A percentile compares a stretch with the other conserved stretches of the same genome.
These are phyloP conservation scores for Onychomys arenicola DNA, from an alignment of 2,797 vertebrate species.

Conservation along the genomic window DNA sequence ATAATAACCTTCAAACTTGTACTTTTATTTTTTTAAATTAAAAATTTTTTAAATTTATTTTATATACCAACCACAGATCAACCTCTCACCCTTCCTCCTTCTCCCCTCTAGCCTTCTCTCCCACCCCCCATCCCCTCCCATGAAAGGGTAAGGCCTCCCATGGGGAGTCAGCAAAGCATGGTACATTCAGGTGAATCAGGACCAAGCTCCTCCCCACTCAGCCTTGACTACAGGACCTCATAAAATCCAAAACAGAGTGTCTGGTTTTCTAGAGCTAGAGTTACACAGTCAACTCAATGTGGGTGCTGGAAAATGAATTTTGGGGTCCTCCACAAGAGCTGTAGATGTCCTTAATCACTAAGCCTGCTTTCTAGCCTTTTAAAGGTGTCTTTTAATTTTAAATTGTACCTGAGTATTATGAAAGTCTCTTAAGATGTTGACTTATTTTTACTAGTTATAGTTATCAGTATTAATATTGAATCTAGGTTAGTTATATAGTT, in stretches of 20 bases:
- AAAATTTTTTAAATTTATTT: too few relatives aligned
- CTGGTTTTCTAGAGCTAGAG: neutral
- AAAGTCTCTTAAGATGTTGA: neutral
- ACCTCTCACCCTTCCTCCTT: too few relatives aligned
- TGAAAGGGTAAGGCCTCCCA: too few relatives aligned
- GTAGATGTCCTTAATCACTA: too few relatives aligned
- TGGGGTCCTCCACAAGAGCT: neutral
- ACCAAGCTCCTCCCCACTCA: too few relatives aligned
- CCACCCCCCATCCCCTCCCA: too few relatives aligned
- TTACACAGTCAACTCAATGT: neutral
- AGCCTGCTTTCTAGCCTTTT: neutral
- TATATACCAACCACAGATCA: too few relatives aligned
- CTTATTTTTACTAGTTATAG: neutral
- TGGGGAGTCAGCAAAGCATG: too few relatives aligned
- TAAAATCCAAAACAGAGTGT: neutral
- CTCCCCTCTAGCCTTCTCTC: too few relatives aligned
- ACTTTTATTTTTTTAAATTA: neutral
- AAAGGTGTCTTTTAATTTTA: neutral
- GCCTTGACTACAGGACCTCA: neutral
- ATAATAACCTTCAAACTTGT: neutral
- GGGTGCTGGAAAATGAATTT: neutral
- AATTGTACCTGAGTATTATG: neutral
- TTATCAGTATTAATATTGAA: neutral
- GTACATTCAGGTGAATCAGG: too few relatives aligned
- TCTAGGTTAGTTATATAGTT: neutral